Conservation (phyloP, 2,113 vertebrate species). For the Redunca redunca region DNA sequence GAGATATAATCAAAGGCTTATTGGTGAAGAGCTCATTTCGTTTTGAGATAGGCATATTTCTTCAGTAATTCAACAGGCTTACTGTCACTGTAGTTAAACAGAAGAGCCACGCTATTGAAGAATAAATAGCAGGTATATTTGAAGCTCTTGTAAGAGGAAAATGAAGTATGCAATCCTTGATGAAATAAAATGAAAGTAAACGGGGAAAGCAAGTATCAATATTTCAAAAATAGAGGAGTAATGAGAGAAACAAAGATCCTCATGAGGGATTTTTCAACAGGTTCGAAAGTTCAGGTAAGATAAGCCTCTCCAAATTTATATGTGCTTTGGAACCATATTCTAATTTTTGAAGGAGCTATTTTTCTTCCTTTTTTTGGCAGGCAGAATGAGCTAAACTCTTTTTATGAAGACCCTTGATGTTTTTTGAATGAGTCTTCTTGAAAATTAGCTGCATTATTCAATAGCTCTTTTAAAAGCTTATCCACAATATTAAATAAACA, state of each 20-base stretch:
- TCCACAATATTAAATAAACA: background rate
- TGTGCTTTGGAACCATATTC: background rate
- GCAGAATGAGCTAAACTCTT: background rate
- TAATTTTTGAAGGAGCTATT: conserved; percentile 18
- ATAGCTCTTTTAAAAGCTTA: background rate
- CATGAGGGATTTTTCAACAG: conserved; percentile 5
- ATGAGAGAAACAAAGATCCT: background rate
- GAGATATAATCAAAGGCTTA: background rate
- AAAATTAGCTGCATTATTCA: background rate
- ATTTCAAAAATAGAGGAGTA: conserved; percentile 40
- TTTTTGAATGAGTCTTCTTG: background rate
- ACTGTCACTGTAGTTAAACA: background rate
- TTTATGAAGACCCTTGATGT: background rate
- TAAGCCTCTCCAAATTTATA: conserved; percentile 16
- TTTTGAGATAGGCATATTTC: background rate
- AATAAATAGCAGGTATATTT: conserved; percentile 29
- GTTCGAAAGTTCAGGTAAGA: conserved; percentile 43
- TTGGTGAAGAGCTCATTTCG: background rate
- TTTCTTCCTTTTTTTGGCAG: background rate
- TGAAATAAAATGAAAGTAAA: conserved; percentile 47
- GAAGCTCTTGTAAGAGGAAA: conserved; percentile 32
- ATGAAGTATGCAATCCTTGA: background rate
- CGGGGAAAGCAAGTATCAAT: background rate
- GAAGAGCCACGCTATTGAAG: background rate
- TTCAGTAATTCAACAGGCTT: background rate